phyloP scores from a whole-genome alignment of 2,888 invertebrate genomes.

The Onchidella celtica region DNA sequence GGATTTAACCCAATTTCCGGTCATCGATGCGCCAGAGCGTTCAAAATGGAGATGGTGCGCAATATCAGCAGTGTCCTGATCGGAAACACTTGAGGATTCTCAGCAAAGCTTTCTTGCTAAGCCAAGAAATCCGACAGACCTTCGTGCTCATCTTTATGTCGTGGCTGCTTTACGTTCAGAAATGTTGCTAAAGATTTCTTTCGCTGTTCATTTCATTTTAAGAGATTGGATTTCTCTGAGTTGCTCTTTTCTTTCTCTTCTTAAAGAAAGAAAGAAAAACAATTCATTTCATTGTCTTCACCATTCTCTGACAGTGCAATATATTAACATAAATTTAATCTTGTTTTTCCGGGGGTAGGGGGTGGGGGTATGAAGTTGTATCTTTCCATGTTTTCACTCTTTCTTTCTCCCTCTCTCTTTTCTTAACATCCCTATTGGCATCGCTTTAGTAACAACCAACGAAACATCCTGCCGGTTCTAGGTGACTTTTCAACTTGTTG shows the following conservation, averaged over 20 bases:
- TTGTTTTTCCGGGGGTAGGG: no score
- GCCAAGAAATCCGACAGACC: constrained; percentile 16
- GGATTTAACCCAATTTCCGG: constrained; percentile 49
- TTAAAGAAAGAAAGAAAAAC: not conserved
- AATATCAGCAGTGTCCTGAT: constrained; percentile 1
- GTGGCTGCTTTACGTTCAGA: not conserved
- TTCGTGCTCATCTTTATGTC: no score
- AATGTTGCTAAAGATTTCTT: not conserved
- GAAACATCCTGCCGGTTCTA: no score
- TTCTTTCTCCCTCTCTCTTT: no score
- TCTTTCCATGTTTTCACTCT: no score
- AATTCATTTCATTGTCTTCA: no score
- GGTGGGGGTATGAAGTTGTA: no score
- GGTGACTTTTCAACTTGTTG: no score
- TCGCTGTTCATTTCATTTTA: not conserved
- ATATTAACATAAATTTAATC: no score
- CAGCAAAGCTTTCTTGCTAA: constrained; percentile 5
- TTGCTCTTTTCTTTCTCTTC: not conserved
- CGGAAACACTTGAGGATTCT: constrained; percentile 31
- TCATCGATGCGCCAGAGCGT: constrained; percentile 40
- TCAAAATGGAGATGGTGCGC: constrained; percentile 29
- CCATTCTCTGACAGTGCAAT: no score
- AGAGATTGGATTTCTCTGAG: not conserved
- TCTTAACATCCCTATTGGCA: no score
- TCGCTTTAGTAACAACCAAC: no score